Evolutionary conservation across 1,140 invertebrate species (phyloP).

Genomic region (Mizuhopecten yessoensis): DNA sequence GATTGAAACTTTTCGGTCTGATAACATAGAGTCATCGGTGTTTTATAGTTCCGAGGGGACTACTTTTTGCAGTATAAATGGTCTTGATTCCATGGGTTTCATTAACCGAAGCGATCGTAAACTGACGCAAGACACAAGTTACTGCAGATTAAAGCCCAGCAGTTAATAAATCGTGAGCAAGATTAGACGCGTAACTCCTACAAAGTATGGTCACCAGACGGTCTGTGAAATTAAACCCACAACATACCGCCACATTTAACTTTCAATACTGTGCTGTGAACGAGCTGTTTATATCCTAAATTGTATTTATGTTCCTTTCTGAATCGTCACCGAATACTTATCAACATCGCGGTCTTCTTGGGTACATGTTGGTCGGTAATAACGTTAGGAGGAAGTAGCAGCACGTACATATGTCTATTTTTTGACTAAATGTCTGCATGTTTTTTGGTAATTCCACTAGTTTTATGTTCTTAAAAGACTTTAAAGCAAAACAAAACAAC

Average conservation of each 20-base stretch:
- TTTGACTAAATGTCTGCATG: background rate
- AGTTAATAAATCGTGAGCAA: conserved; percentile 39
- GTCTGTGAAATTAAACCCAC: conserved; percentile 33
- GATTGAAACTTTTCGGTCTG: conserved; percentile 21
- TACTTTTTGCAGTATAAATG: conserved; percentile 39
- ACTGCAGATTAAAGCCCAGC: conserved; percentile 30
- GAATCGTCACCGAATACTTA: background rate
- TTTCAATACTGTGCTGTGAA: background rate
- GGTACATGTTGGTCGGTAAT: background rate
- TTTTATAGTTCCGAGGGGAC: background rate
- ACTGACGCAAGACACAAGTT: conserved; percentile 37
- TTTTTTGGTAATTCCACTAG: background rate
- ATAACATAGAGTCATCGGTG: conserved; percentile 23
- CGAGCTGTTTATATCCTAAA: conserved; percentile 33
- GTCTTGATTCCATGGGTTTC: conserved; percentile 37
- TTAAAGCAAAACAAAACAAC: no score
- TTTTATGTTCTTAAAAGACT: no score
- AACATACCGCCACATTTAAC: background rate
- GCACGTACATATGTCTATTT: background rate
- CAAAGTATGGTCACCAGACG: conserved; percentile 32
- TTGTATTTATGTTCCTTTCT: background rate
- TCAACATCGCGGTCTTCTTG: background rate
- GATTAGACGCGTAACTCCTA: conserved; percentile 38
- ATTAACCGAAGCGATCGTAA: conserved; percentile 33
- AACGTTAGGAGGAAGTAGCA: background rate